phyloP scores from a whole-genome alignment of 2,113 vertebrate species.

The Polypterus senegalus region DNA sequence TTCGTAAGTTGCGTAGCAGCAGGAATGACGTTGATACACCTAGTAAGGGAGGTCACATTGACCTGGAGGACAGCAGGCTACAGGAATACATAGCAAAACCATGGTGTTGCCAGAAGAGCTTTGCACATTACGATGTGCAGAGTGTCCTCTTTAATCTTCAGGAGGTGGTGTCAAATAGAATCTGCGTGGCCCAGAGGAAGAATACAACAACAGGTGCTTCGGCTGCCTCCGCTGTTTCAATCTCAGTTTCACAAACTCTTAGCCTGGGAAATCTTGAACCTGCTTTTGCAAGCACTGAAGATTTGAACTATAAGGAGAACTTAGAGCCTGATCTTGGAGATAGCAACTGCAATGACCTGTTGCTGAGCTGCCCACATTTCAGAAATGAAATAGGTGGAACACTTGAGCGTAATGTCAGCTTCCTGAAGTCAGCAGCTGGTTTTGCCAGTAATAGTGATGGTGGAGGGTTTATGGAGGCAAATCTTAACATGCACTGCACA shows the following conservation, averaged over 20 bases:
- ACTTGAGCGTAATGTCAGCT: slow-evolving; percentile 69
- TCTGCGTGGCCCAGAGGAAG: slow-evolving; percentile 45
- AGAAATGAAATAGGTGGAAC: slow-evolving; percentile 75
- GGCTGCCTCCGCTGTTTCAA: slow-evolving; percentile 55
- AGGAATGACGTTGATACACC: slow-evolving; percentile 40
- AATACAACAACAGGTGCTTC: slow-evolving; percentile 84
- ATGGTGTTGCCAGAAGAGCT: slow-evolving; percentile 72
- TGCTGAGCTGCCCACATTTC: slow-evolving; percentile 86
- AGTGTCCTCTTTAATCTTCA: slow-evolving; percentile 78
- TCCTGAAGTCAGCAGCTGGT: slow-evolving; percentile 52
- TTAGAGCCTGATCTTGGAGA: slow-evolving; percentile 52
- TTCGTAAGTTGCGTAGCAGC: slow-evolving; percentile 61
- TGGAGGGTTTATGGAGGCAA: not conserved
- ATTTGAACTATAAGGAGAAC: slow-evolving; percentile 57
- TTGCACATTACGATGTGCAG: slow-evolving; percentile 80
- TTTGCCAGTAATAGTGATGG: slow-evolving; percentile 23
- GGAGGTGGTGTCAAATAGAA: slow-evolving; percentile 50
- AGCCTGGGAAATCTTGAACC: slow-evolving; percentile 42
- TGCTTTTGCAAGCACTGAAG: slow-evolving; percentile 63
- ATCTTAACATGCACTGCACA: slow-evolving; percentile 44
- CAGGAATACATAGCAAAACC: slow-evolving; percentile 27
- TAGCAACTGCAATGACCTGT: slow-evolving; percentile 54
- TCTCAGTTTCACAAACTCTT: slow-evolving; percentile 34
- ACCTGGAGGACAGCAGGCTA: slow-evolving; percentile 26
- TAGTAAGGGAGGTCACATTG: slow-evolving; percentile 31